A percentile compares a stretch with the other conserved stretches of the same genome.
Conservation (phyloP, 2,113 vertebrate species). For the Blennius ocellaris region DNA sequence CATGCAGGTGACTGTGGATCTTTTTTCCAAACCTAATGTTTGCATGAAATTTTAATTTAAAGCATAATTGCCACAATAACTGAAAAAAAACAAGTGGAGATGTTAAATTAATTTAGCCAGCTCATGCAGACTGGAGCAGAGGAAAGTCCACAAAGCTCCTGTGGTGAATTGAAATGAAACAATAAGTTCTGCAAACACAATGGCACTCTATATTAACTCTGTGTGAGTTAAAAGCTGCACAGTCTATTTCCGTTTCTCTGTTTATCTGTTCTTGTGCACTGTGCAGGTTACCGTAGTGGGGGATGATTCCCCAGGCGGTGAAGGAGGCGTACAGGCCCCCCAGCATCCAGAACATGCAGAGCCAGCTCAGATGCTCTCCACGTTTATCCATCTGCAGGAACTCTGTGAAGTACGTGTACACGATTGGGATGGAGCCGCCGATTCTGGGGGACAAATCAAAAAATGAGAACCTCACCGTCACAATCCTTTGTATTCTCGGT, state of each 20-base stretch:
- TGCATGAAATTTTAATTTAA: neutral
- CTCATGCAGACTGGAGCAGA: neutral
- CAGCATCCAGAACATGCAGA: constrained; percentile 91
- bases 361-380: constrained; percentile 98
- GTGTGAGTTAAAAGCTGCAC: neutral
- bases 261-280: neutral
- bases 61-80: neutral
- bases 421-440: constrained; percentile 94
- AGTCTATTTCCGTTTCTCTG: neutral
- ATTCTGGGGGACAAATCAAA: constrained; percentile 81
- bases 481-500: too few relatives aligned
- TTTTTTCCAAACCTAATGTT: neutral
- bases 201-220: neutral
- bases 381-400: constrained; percentile 97
- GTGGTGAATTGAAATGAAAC: neutral
- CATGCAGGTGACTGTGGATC: neutral
- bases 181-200: neutral
- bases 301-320: constrained; percentile 97
- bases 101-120: neutral
- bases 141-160: neutral
- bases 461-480: neutral
- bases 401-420: constrained; percentile 98
- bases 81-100: neutral
- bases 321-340: constrained; percentile 96
- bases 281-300: constrained; percentile 90